Evolutionary conservation across 2,113 vertebrate genomes (phyloP).

Genomic region (Pseudorectes ferrugineus): DNA sequence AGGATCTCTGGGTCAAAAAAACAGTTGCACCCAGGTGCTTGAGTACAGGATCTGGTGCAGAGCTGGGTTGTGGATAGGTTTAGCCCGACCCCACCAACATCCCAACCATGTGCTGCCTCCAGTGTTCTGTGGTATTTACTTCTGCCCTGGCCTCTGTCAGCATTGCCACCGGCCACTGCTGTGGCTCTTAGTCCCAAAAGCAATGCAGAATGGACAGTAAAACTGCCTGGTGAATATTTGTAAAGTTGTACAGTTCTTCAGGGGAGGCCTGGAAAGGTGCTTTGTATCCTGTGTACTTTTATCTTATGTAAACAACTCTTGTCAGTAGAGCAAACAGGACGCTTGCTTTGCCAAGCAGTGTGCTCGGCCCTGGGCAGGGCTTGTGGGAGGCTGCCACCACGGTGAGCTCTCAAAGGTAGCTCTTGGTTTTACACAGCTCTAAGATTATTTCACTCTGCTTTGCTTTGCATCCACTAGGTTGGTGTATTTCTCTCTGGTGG

Average conservation of each 20-base stretch:
- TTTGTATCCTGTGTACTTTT: neutral
- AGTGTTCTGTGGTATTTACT: neutral
- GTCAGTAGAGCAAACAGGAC: neutral
- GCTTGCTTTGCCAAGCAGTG: neutral
- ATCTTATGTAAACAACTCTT: neutral
- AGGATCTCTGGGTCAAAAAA: neutral
- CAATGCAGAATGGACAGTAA: neutral
- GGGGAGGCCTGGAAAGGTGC: neutral
- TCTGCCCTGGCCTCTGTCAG: neutral
- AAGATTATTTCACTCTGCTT: neutral
- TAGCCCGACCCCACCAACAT: rapidly evolving
- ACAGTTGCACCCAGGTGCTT: neutral
- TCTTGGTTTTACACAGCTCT: neutral
- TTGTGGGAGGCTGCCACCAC: neutral
- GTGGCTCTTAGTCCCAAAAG: neutral
- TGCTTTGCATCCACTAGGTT: slow-evolving; percentile 48
- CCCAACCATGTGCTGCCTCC: rapidly evolving
- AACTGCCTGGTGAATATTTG: neutral
- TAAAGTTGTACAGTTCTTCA: neutral
- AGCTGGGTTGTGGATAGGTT: neutral
- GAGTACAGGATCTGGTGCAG: neutral
- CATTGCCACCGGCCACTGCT: neutral
- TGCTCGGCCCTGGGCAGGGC: neutral
- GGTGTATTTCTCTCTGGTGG: slow-evolving; percentile 70
- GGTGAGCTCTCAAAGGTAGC: neutral